Conservation (phyloP, 2,113 vertebrate genomes). For the Sphyrna mokarran region DNA sequence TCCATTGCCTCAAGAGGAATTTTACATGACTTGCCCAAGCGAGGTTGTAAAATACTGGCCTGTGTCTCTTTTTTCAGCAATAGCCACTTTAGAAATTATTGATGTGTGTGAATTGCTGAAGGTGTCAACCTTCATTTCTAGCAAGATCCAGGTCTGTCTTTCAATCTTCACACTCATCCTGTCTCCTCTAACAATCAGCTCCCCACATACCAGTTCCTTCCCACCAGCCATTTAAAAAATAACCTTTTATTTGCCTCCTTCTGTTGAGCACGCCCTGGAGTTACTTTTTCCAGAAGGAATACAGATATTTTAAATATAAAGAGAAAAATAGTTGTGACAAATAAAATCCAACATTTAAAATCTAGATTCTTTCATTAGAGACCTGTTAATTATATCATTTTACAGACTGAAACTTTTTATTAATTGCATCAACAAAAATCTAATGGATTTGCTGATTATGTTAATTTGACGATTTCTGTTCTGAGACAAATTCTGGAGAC, state of each 20-base stretch:
- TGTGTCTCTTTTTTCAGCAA: too few relatives aligned
- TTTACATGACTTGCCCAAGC: too few relatives aligned
- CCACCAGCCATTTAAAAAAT: not conserved
- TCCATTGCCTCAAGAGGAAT: too few relatives aligned
- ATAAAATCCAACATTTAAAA: not conserved
- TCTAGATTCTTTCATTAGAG: not conserved
- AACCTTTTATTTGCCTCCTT: not conserved
- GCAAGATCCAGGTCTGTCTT: not conserved
- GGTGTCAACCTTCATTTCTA: not conserved
- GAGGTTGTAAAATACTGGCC: too few relatives aligned
- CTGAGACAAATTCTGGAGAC: not conserved
- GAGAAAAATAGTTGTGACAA: not conserved
- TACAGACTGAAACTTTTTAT: not conserved
- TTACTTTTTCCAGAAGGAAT: not conserved
- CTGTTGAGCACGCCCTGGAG: not conserved
- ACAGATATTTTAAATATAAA: not conserved
- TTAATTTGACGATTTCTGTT: not conserved
- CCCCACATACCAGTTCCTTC: not conserved
- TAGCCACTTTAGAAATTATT: too few relatives aligned
- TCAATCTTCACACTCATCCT: not conserved
- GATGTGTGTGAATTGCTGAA: not conserved
- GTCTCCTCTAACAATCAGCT: not conserved
- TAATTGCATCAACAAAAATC: not conserved
- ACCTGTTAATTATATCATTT: not conserved
- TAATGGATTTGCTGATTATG: not conserved